These are phyloP conservation scores for Peucedramus taeniatus DNA, from an alignment of 2,113 vertebrate species.

Conservation along the genomic window DNA sequence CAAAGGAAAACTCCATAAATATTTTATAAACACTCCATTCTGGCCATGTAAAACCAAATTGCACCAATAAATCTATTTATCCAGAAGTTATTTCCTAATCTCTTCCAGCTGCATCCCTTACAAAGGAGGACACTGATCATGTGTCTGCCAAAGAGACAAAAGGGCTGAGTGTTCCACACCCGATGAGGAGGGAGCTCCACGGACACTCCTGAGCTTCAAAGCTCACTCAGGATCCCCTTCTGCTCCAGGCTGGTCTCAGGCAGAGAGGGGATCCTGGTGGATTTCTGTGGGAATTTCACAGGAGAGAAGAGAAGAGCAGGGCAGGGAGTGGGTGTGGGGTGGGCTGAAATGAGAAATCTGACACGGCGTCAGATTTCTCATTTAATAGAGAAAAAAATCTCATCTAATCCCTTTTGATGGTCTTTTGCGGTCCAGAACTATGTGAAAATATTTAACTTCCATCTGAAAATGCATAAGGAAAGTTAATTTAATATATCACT, in stretches of 20 bases:
- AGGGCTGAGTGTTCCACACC: not conserved
- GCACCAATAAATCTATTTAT: constrained; percentile 56
- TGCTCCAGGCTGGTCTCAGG: not conserved
- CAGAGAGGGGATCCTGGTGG: not conserved
- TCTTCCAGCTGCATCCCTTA: constrained; percentile 26
- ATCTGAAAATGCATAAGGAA: not conserved
- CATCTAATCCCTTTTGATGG: not conserved
- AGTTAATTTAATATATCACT: not conserved
- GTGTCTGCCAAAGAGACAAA: not conserved
- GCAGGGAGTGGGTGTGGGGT: rapidly evolving
- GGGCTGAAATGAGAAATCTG: no score
- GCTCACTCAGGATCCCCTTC: rapidly evolving
- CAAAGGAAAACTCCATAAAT: constrained; percentile 61
- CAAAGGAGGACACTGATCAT: not conserved
- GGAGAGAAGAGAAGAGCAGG: not conserved
- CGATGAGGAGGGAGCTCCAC: rapidly evolving
- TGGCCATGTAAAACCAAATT: constrained; percentile 31
- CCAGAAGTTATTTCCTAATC: constrained; percentile 29
- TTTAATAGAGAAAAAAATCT: not conserved
- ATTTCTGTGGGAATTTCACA: not conserved
- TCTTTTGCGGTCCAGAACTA: not conserved
- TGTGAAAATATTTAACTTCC: not conserved
- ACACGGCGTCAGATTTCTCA: rapidly evolving
- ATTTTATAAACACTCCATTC: constrained; percentile 62
- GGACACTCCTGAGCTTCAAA: rapidly evolving